phyloP scores from a whole-genome alignment of 2,797 vertebrate species.

The Ibycter americanus region DNA sequence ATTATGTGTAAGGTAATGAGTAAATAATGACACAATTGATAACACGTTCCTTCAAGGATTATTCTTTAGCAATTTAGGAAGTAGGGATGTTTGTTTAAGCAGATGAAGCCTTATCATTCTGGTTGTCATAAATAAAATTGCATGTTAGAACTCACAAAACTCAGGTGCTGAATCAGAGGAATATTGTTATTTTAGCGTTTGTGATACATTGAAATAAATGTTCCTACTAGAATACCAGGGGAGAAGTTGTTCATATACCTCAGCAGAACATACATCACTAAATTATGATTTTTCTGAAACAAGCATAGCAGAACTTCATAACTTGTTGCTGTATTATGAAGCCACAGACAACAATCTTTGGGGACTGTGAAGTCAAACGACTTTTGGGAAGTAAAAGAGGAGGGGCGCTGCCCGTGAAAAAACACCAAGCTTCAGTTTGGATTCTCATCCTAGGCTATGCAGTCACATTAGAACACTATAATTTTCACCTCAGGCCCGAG shows the following conservation, averaged over 20 bases:
- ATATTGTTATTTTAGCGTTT: neutral
- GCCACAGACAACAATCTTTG: neutral
- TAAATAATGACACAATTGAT: neutral
- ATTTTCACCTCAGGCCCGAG: neutral
- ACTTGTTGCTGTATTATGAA: neutral
- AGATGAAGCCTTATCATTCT: neutral
- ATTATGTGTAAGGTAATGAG: neutral
- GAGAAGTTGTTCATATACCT: neutral
- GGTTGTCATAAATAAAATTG: neutral
- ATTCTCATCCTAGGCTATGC: neutral
- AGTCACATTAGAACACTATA: neutral
- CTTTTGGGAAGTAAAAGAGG: neutral
- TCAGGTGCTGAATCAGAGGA: neutral
- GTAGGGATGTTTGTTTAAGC: neutral
- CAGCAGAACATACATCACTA: neutral
- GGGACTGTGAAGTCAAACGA: neutral
- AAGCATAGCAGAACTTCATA: neutral
- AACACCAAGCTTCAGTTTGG: neutral
- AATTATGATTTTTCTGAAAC: neutral
- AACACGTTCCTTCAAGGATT: neutral
- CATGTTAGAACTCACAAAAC: neutral
- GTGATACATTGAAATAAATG: neutral
- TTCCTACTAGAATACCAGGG: neutral
- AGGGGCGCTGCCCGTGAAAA: rapidly evolving
- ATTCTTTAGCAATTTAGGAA: neutral